Evolutionary conservation across 2,797 vertebrate species (phyloP), one percentile per base, ranked within the genome.

Genomic region (Lepus townsendii): DNA sequence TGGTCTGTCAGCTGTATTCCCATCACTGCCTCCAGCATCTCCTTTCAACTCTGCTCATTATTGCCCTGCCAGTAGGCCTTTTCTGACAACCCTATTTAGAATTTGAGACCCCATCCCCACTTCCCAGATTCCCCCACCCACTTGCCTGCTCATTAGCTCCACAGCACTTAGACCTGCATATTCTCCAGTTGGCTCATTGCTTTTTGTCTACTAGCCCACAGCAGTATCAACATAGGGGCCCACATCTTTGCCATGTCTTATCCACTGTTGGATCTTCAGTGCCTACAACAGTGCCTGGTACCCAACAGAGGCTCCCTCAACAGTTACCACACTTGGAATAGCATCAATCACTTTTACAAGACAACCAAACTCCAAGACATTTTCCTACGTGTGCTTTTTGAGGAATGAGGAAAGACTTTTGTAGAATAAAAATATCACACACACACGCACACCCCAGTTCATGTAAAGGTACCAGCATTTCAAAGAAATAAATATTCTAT

Each of bases 401-500:
- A 54, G 73, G 5, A 92, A 89, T 76, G 7, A 22, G 83, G 30
- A 71, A 91, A 93, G 83, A 17, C 5, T 68, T 77, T n/a, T 35
- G 1, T 13, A 84, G 63, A 65, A 76, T 50, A 79, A 95, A 94
- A 87, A 89, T 66, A 54, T 77, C 57, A 82, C 3, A 57, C 62
- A 30, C 71, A 95, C 95, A 57, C 54, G 19, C 54, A 57, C 54
- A 57, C 94, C 94, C 76, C 19, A 69, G 69, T 75, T 83, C 68
- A 30, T 90, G 75, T 92, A 91, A 97, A 83, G 94, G 85, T 97
- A 90, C 22, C 93, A n/a, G 54, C 62, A 95, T 88, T 97, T 94
- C 80, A 83, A 96, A 90, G 79, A 97, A 96, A 95, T 88, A 97
- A 97, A 92, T 92, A 97, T 97, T 91, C 19, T 93, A 88, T 94